Evolutionary conservation across 2,113 vertebrate genomes (phyloP).

Genomic region (Rhinogobius similis): DNA sequence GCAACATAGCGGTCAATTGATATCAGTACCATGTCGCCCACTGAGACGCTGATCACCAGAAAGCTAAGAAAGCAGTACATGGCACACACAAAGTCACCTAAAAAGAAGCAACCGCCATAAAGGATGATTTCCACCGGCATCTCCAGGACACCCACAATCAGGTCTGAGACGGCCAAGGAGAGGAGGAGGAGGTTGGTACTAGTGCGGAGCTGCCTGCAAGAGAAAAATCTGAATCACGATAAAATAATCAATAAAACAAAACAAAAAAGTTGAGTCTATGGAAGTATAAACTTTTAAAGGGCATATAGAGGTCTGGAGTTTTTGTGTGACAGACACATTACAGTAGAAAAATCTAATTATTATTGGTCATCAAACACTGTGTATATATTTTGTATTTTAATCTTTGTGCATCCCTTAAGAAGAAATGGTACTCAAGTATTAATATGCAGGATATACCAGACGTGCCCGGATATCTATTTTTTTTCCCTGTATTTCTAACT

Average conservation of each 20-base stretch:
- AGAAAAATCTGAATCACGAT: neutral
- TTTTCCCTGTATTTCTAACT: too few relatives aligned
- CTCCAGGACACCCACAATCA: slow-evolving; percentile 54
- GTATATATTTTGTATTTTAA: too few relatives aligned
- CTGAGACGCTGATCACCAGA: slow-evolving; percentile 42
- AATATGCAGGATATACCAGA: too few relatives aligned
- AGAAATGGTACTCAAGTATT: too few relatives aligned
- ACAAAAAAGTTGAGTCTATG: neutral
- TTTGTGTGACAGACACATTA: too few relatives aligned
- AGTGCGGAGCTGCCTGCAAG: slow-evolving; percentile 73
- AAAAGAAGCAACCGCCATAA: slow-evolving; percentile 45
- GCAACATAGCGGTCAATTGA: slow-evolving; percentile 56
- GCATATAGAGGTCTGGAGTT: neutral
- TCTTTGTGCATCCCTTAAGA: too few relatives aligned
- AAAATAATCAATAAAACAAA: neutral
- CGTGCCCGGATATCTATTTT: too few relatives aligned
- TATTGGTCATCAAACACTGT: too few relatives aligned
- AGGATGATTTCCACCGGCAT: slow-evolving; percentile 45
- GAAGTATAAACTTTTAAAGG: neutral
- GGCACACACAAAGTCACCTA: slow-evolving; percentile 30
- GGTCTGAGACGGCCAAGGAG: slow-evolving; percentile 57
- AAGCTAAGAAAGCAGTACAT: slow-evolving; percentile 44
- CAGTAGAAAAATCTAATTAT: too few relatives aligned
- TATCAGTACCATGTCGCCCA: slow-evolving; percentile 55
- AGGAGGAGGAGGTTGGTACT: slow-evolving; percentile 72